These are phyloP conservation scores for Meriones unguiculatus DNA, from an alignment of 2,113 vertebrate genomes.

Conservation along the genomic window DNA sequence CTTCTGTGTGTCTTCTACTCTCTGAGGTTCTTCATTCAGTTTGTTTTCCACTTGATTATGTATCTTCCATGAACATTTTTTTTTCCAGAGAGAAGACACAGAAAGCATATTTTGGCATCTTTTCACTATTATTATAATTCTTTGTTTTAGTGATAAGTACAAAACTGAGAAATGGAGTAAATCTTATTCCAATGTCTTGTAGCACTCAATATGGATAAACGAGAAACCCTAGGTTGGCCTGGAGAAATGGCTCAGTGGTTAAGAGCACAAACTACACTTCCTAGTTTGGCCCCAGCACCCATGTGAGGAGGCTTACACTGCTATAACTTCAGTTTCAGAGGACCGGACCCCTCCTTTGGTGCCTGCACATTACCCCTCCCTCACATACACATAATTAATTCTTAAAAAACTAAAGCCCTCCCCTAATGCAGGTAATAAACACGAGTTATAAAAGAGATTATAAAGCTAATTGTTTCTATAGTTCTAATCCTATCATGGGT, in stretches of 20 bases:
- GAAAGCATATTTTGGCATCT: conserved; percentile 31
- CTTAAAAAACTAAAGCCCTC: not conserved
- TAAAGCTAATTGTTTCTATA: not conserved
- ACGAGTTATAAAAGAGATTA: not conserved
- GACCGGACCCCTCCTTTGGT: not conserved
- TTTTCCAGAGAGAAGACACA: not conserved
- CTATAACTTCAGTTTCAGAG: not conserved
- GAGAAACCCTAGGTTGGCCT: not conserved
- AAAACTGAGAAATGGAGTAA: not conserved
- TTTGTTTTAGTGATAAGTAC: conserved; percentile 34
- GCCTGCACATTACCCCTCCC: not conserved
- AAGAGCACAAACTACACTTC: not conserved
- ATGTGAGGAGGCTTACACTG: not conserved
- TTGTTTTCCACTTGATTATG: not conserved
- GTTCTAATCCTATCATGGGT: not conserved
- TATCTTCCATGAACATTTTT: not conserved
- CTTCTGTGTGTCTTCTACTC: not conserved
- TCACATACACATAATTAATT: not conserved
- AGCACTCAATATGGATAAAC: not conserved
- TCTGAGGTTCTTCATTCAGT: not conserved
- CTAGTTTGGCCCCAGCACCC: not conserved
- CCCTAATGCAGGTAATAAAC: not conserved
- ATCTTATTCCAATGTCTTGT: not conserved
- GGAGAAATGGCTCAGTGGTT: not conserved
- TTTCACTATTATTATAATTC: conserved; percentile 44